Evolutionary conservation across 2,113 vertebrate genomes (phyloP).

Genomic region (Vireo altiloquus): DNA sequence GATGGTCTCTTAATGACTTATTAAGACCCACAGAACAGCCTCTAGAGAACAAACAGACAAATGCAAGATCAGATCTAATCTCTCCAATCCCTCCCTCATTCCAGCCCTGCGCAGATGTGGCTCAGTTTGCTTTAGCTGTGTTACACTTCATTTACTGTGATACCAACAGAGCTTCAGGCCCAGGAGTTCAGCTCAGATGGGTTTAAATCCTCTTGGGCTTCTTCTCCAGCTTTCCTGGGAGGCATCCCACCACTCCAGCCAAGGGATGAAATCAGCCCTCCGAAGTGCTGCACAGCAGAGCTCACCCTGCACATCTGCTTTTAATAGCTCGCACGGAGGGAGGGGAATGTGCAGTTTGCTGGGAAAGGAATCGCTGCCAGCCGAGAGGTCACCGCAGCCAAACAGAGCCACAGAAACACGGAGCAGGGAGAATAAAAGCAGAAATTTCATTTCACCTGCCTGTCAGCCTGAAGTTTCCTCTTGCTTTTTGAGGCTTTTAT

Average conservation of each 20-base stretch:
- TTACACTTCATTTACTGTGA: background rate
- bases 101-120: background rate
- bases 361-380: slow-evolving; percentile 8
- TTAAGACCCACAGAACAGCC: background rate
- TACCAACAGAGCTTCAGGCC: background rate
- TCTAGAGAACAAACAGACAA: background rate
- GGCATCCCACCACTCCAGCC: background rate
- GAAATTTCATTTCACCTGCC: background rate
- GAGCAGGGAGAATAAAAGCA: background rate
- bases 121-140: background rate
- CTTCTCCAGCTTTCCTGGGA: background rate
- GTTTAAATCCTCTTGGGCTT: background rate
- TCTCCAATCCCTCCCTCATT: background rate
- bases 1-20: background rate
- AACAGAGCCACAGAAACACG: background rate
- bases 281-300: background rate
- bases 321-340: background rate
- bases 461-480: background rate
- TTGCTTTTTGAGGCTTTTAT: background rate
- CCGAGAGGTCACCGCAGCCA: background rate
- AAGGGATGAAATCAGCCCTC: background rate
- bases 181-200: background rate
- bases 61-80: background rate
- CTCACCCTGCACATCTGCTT: background rate
- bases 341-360: background rate